phyloP scores from a whole-genome alignment of 2,797 vertebrate genomes.

The Aplochiton taeniatus region DNA sequence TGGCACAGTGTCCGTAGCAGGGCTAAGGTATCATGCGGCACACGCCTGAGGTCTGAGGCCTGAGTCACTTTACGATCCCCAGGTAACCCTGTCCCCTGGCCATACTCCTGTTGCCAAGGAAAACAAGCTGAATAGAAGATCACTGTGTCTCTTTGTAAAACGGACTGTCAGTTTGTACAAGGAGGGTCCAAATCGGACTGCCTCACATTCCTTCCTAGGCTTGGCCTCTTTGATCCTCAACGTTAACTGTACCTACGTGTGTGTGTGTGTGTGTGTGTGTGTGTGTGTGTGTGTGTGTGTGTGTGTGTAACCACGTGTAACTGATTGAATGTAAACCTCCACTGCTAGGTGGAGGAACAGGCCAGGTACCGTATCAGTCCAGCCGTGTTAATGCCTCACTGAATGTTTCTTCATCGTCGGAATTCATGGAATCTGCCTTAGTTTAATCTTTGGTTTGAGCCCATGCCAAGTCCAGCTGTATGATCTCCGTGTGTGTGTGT shows the following conservation, averaged over 20 bases:
- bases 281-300: constrained; percentile 9
- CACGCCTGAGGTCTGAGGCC: no score
- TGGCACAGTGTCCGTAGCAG: no score
- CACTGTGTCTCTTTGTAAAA: no score
- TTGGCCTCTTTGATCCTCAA: background rate
- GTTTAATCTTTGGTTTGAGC: constrained; percentile 46
- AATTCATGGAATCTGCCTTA: constrained; percentile 52
- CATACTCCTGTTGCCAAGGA: no score
- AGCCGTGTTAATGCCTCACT: constrained; percentile 41
- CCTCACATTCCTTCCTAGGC: constrained; percentile 3
- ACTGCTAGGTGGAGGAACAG: constrained; percentile 8
- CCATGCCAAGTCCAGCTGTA: constrained; percentile 20
- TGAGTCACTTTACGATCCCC: no score
- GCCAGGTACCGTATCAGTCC: background rate
- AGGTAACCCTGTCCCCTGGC: no score
- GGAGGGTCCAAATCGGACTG: background rate
- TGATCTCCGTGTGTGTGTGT: constrained; percentile 5
- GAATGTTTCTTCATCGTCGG: constrained; percentile 29
- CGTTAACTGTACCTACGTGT: background rate
- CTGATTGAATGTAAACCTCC: background rate
- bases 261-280: background rate
- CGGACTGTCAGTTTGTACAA: background rate
- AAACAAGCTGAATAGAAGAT: no score
- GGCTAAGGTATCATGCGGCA: no score
- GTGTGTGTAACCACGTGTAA: constrained; percentile 13